Evolutionary conservation across 2,888 invertebrate species (phyloP), one percentile per base, ranked within the genome.

Genomic region (Capitulum mitella): DNA sequence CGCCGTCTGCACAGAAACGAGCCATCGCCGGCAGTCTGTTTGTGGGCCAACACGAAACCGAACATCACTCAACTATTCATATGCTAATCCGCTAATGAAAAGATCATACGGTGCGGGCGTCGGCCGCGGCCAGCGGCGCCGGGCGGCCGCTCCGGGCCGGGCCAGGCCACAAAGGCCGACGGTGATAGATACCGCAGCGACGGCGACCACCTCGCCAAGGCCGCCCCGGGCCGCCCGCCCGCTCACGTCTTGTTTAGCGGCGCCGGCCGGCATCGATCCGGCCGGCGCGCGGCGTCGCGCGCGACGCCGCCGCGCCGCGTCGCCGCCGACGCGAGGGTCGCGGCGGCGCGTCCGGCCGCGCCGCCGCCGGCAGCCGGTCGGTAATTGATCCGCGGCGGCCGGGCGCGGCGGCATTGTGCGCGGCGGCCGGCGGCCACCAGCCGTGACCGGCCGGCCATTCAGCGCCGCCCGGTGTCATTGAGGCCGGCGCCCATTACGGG

Each of bases 11-110:
- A 6, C 51, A 51, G 51, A 3, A 22, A 22, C 22, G 51, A 22
- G 5, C 19, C 5, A 5, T 43, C 43, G 12, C 43, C 6, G 6
- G 43, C 43, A 16, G 51, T 51, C 64, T 16, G 34, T 64, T 34
- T 64, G 64, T 12, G 64, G 61, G 34, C 64, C 5, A 19, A 19
- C 64, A 64, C 64, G 19, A 32, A 34, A 34, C 34, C 51, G 16
- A 10, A 64, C 64, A 64, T 34, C 16, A 5, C 34, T 64, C 19
- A 19, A 19, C 37, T 26, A 70, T 70, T 70, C 70, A 40, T 70
- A 70, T 70, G 70, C 70, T 40, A 70, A 70, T 70, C 40, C 70
- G 70, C 70, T 70, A 70, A 70, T 70, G 70, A 70, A 70, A 70
- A 40, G 40, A 70, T 70, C 26, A 40, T 22, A 70, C 32, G 64